These are phyloP conservation scores for Apogon hyalosoma DNA, from an alignment of 2,797 vertebrate genomes.

Conservation along the genomic window DNA sequence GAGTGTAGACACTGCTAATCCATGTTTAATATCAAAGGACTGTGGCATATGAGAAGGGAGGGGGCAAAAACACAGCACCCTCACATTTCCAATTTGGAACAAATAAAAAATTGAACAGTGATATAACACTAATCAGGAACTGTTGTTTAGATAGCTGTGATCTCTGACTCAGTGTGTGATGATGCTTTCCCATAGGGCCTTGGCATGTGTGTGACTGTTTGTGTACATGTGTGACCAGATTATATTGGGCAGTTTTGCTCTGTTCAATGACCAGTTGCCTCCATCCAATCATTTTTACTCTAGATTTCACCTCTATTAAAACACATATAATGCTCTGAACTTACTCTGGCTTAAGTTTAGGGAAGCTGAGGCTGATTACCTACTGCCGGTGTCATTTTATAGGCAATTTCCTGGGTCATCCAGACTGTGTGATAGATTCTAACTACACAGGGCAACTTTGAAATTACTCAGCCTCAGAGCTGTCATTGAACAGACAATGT, in stretches of 20 bases:
- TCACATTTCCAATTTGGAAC: conserved; percentile 81
- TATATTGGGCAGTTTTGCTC: conserved; percentile 34
- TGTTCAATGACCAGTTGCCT: conserved; percentile 58
- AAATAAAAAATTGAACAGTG: conserved; percentile 86
- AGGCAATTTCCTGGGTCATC: conserved; percentile 49
- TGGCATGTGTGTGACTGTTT: conserved; percentile 52
- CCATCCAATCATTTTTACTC: conserved; percentile 51
- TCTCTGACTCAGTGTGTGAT: conserved; percentile 73
- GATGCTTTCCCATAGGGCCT: conserved; percentile 53
- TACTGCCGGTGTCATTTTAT: conserved; percentile 27
- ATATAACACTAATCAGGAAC: conserved; percentile 83
- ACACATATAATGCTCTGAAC: conserved; percentile 24
- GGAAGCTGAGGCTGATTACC: conserved; percentile 18
- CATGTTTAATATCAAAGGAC: conserved; percentile 82
- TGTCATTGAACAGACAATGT: conserved; percentile 35
- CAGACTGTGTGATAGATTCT: conserved; percentile 27
- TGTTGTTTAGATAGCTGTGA: conserved; percentile 82
- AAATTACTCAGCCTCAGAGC: conserved; percentile 25
- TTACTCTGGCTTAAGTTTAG: conserved; percentile 15
- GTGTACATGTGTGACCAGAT: conserved; percentile 54
- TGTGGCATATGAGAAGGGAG: conserved; percentile 18
- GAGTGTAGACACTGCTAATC: conserved; percentile 77
- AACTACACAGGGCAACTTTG: conserved; percentile 47
- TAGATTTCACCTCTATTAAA: conserved; percentile 32
- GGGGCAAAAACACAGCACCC: conserved; percentile 51